A percentile compares a stretch with the other conserved stretches of the same genome.
phyloP scores from a whole-genome alignment of 2,888 invertebrate genomes.

The Hirtodrosophila histrioides region DNA sequence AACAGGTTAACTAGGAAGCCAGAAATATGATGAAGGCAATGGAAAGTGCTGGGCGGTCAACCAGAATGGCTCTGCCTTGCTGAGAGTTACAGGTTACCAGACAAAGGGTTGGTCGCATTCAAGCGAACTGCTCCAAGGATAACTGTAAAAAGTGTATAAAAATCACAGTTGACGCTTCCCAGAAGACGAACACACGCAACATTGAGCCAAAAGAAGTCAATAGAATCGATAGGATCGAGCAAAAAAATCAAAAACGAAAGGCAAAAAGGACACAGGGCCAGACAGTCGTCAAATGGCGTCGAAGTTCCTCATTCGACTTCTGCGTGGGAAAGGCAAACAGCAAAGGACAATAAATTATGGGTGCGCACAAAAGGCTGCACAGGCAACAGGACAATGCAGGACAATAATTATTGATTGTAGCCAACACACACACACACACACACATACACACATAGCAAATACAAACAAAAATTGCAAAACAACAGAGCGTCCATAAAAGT shows the following conservation, averaged over 20 bases:
- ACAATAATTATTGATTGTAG: conserved; percentile 65
- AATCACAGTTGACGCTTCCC: conserved; percentile 26
- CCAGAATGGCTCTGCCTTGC: background rate
- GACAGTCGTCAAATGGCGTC: conserved; percentile 36
- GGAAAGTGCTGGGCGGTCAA: conserved; percentile 2
- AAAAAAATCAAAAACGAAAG: conserved; percentile 3
- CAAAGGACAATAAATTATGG: conserved; percentile 65
- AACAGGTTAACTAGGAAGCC: conserved; percentile 12
- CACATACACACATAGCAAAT: conserved; percentile 2
- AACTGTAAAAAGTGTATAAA: conserved; percentile 11
- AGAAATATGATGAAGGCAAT: conserved; percentile 11
- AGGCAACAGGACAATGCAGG: conserved; percentile 57
- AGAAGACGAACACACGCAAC: conserved; percentile 52
- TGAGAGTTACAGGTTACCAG: background rate
- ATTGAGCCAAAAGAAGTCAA: conserved; percentile 21
- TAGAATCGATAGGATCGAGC: conserved; percentile 5
- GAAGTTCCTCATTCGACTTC: conserved; percentile 7
- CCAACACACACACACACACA: conserved; percentile 1
- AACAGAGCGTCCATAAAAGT: conserved; percentile 27
- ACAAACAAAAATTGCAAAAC: conserved; percentile 46
- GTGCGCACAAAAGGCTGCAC: conserved; percentile 39
- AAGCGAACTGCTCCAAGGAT: conserved; percentile 13
- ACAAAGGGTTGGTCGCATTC: conserved; percentile 33
- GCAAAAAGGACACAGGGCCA: conserved; percentile 32
- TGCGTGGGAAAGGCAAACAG: conserved; percentile 75